phyloP scores from a whole-genome alignment of 2,888 invertebrate species.

The Euclidia mi region DNA sequence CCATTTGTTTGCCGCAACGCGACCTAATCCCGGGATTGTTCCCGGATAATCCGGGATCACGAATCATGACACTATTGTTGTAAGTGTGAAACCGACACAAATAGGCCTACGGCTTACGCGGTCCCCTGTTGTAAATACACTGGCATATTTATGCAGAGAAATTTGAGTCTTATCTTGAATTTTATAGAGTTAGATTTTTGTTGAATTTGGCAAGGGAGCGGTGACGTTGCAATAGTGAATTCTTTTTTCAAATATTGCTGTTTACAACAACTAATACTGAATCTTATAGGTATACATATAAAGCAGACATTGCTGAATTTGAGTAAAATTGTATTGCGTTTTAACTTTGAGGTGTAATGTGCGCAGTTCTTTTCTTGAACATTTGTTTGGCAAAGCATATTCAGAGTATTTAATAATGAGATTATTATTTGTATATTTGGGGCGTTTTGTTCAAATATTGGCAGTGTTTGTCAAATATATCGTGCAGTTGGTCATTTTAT shows the following conservation, averaged over 20 bases:
- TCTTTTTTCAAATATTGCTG: slow-evolving; percentile 59
- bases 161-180: slow-evolving; percentile 16
- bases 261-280: slow-evolving; percentile 13
- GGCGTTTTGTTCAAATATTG: slow-evolving; percentile 81
- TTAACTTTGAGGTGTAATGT: slow-evolving; percentile 57
- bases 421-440: slow-evolving; percentile 75
- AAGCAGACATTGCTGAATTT: slow-evolving; percentile 42
- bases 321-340: slow-evolving; percentile 40
- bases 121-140: slow-evolving; percentile 52
- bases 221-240: slow-evolving; percentile 64
- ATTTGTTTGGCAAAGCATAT: slow-evolving; percentile 77
- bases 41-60: slow-evolving; percentile 88
- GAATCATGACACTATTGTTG: slow-evolving; percentile 90
- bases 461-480: slow-evolving; percentile 71
- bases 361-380: slow-evolving; percentile 71
- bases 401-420: slow-evolving; percentile 78
- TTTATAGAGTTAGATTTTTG: slow-evolving; percentile 33
- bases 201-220: slow-evolving; percentile 26
- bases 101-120: slow-evolving; percentile 79
- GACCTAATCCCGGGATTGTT: slow-evolving; percentile 86
- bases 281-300: fast-evolving
- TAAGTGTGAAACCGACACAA: slow-evolving; percentile 90
- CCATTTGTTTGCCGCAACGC: slow-evolving; percentile 89
- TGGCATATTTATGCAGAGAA: slow-evolving; percentile 30
- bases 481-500: slow-evolving; percentile 62